Conservation (phyloP, 2,888 invertebrate species). For the Ditylenchus weischeri region DNA sequence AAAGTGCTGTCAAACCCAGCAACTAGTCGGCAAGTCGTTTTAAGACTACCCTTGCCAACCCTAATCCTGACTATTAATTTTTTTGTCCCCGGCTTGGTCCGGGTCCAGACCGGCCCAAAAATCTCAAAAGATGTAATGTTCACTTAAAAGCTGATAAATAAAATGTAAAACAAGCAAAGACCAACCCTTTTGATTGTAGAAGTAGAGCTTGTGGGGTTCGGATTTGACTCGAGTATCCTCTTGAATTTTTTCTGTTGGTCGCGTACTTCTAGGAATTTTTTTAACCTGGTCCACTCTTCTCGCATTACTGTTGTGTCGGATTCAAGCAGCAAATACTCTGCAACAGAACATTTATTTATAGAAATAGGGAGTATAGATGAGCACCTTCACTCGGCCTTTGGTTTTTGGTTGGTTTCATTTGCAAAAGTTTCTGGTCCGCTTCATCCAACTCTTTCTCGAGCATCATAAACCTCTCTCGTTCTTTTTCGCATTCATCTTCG, state of each 20-base stretch:
- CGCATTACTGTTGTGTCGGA: not conserved
- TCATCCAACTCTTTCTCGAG: conserved; percentile 1
- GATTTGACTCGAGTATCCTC: not conserved
- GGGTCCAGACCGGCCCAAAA: too few species aligned
- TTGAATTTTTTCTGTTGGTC: conserved; percentile 4
- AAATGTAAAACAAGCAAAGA: not conserved
- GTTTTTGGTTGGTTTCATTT: not conserved
- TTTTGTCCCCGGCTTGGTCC: too few species aligned
- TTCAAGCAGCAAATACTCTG: conserved; percentile 9
- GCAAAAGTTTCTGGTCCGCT: not conserved
- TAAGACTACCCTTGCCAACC: too few species aligned
- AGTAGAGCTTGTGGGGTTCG: conserved; percentile 2
- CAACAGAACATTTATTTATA: not conserved
- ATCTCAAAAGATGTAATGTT: too few species aligned
- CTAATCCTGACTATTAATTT: too few species aligned
- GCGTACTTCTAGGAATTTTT: not conserved
- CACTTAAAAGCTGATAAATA: not conserved
- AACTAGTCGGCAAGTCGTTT: too few species aligned
- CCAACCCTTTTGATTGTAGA: not conserved
- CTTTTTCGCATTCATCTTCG: conserved; percentile 1
- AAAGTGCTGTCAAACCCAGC: too few species aligned
- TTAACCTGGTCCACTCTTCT: conserved; percentile 1
- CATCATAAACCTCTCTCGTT: not conserved
- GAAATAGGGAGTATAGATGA: not conserved
- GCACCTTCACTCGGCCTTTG: conserved; percentile 11